phyloP scores from a whole-genome alignment of 2,888 invertebrate genomes.

The Nycteola revayana region DNA sequence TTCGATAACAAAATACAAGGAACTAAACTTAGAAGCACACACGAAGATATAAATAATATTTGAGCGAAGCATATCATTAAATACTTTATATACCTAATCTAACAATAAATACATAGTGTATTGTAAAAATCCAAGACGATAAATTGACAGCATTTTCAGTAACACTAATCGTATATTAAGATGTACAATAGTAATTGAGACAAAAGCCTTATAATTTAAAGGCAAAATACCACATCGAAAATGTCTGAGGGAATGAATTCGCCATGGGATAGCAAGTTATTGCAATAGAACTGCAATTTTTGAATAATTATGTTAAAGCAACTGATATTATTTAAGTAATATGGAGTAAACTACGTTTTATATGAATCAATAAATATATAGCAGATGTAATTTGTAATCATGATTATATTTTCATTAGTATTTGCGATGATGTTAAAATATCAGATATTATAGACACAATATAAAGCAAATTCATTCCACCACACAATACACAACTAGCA shows the following conservation, averaged over 20 bases:
- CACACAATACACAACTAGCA: slow-evolving; percentile 34
- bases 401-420: too few relatives aligned
- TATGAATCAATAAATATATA: too few relatives aligned
- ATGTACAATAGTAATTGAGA: slow-evolving; percentile 66
- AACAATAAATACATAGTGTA: slow-evolving; percentile 48
- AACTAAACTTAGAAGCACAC: slow-evolving; percentile 35
- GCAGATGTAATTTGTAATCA: too few relatives aligned
- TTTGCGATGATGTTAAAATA: background rate
- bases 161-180: slow-evolving; percentile 64
- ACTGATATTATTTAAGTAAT: too few relatives aligned
- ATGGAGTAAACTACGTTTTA: too few relatives aligned
- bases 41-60: slow-evolving; percentile 36
- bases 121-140: slow-evolving; percentile 66
- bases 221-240: slow-evolving; percentile 50
- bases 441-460: background rate
- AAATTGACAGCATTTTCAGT: slow-evolving; percentile 77
- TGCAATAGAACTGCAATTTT: too few relatives aligned
- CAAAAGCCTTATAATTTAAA: slow-evolving; percentile 61
- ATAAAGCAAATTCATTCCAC: slow-evolving; percentile 30
- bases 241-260: slow-evolving; percentile 33
- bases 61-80: slow-evolving; percentile 60
- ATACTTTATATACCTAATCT: slow-evolving; percentile 53
- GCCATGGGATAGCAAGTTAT: too few relatives aligned
- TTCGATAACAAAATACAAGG: slow-evolving; percentile 30
- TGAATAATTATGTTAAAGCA: too few relatives aligned